Conservation (phyloP, 2,113 vertebrate genomes). For the Neolamprologus brichardi region DNA sequence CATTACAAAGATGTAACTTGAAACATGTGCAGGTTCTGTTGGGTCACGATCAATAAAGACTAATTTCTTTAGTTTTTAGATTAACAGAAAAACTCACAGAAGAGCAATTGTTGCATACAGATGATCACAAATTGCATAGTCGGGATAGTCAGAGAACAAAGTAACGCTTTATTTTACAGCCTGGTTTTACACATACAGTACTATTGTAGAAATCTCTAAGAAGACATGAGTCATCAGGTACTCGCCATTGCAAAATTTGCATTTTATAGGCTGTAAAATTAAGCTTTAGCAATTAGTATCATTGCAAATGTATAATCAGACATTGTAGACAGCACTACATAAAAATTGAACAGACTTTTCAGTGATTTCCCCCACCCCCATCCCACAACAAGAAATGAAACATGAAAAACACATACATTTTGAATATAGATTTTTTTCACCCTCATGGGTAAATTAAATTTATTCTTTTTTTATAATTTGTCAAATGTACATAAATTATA, state of each 20-base stretch:
- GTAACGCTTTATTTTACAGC: constrained; percentile 61
- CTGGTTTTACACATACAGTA: constrained; percentile 40
- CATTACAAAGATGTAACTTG: neutral
- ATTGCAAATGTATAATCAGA: constrained; percentile 44
- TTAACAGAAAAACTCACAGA: neutral
- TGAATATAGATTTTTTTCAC: constrained; percentile 51
- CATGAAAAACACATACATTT: constrained; percentile 45
- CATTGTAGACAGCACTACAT: constrained; percentile 43
- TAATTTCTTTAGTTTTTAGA: neutral
- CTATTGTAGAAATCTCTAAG: constrained; percentile 36
- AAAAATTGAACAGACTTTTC: constrained; percentile 26
- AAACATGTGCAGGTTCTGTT: neutral
- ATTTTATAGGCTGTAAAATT: constrained; percentile 63
- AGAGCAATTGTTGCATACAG: neutral
- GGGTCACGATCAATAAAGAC: neutral
- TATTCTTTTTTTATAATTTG: constrained; percentile 69
- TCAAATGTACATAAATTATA: constrained; percentile 80
- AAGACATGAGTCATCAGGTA: constrained; percentile 22
- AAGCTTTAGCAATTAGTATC: constrained; percentile 51
- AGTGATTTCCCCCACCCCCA: neutral
- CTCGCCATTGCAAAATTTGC: constrained; percentile 25
- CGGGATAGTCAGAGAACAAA: constrained; percentile 33
- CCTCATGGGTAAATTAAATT: constrained; percentile 72
- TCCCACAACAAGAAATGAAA: constrained; percentile 40
- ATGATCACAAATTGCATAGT: constrained; percentile 29